Evolutionary conservation across 2,113 vertebrate species (phyloP), one percentile per base, ranked within the genome.

Genomic region (Numida meleagris): DNA sequence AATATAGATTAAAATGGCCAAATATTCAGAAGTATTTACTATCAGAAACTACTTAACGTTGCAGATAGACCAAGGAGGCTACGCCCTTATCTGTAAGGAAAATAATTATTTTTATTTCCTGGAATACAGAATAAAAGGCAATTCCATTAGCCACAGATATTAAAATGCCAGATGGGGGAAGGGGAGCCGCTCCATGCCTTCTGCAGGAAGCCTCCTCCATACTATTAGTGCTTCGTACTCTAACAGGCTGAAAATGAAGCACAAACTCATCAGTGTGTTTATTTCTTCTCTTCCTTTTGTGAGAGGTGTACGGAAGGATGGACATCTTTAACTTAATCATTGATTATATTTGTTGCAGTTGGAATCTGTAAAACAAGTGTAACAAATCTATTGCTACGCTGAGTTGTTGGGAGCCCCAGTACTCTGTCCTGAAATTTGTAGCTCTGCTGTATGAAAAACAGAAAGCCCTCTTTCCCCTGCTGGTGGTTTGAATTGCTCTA

Each of bases 401-500:
- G 43, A 88, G 74, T 82, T 38, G 20, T 89, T 3, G 6, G 17
- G 50, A 89, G 50, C 27, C 82, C 58, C 25, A 24, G n/a, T 67
- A 93, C 31, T 31, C 72, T 86, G 53, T 71, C 84, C 80, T 92
- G 58, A 57, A 51, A 89, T 59, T 70, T 93, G 82, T 80, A 77
- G 59, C 79, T 42, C 20, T 40, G 36, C 70, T 46, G 36, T 74
- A 89, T 3, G 14, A 91, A 94, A 96, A 94, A 50, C 91, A 95
- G 89, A 95, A 96, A 96, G 67, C 62, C 42, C 89, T 82, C 48
- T 85, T 95, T 96, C 74, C 57, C 87, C 89, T 62, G 74, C 84
- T 81, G 71, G 87, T 83, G 79, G 80, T 89, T 96, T 96, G 94
- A 97, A 97, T 96, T 95, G 90, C 94, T 97, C 88, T 97, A 79